A percentile compares a stretch with the other conserved stretches of the same genome.
These are phyloP conservation scores for Alviniconcha marisindica DNA, from an alignment of 1,140 invertebrate species.

Conservation along the genomic window DNA sequence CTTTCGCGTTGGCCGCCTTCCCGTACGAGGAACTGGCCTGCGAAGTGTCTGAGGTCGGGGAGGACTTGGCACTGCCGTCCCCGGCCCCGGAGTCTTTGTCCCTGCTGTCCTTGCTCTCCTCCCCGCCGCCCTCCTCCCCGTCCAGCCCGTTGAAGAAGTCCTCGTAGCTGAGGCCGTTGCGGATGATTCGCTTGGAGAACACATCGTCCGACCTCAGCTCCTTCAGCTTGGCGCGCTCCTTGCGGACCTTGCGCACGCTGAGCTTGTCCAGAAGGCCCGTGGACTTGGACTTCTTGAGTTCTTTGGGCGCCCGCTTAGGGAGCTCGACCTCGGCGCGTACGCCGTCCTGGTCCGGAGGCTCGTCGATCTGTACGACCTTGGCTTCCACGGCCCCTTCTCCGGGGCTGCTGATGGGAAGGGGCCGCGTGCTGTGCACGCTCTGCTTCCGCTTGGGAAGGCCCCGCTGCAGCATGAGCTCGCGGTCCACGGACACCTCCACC, in stretches of 20 bases:
- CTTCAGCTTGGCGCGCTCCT: slow-evolving; percentile 68
- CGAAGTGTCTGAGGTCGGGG: background rate
- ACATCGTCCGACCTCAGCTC: slow-evolving; percentile 65
- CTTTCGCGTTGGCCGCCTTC: background rate
- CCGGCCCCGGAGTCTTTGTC: background rate
- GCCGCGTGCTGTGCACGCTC: background rate
- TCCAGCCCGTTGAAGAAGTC: slow-evolving; percentile 56
- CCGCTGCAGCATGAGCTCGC: slow-evolving; percentile 56
- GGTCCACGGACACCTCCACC: slow-evolving; percentile 62
- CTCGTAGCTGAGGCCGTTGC: slow-evolving; percentile 65
- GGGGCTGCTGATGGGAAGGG: background rate
- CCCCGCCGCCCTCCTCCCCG: slow-evolving; percentile 47
- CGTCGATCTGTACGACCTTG: background rate
- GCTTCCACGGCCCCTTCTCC: background rate
- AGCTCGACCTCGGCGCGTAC: slow-evolving; percentile 47
- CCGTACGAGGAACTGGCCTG: background rate
- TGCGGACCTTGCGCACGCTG: slow-evolving; percentile 63
- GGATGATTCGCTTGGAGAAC: slow-evolving; percentile 65
- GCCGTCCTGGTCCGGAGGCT: background rate
- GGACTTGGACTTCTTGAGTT: slow-evolving; percentile 64
- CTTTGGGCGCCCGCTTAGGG: slow-evolving; percentile 62
- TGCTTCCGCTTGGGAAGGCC: slow-evolving; percentile 50
- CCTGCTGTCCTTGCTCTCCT: slow-evolving; percentile 2
- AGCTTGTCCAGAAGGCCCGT: slow-evolving; percentile 65
- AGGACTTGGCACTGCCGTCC: background rate